Conservation (phyloP, 2,888 invertebrate species). For the Oeneis ivallda region DNA sequence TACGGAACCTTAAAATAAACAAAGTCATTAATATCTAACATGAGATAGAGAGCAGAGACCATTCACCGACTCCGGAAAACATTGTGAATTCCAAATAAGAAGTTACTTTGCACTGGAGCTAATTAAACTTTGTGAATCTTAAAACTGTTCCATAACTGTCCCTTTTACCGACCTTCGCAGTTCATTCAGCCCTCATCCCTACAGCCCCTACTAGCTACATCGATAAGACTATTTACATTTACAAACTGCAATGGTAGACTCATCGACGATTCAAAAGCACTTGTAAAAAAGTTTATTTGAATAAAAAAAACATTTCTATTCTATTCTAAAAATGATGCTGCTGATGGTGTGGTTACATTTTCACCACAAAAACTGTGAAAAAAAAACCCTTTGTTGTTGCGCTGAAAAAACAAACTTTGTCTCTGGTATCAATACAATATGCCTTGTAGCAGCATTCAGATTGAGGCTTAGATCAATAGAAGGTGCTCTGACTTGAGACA, state of each 20-base stretch:
- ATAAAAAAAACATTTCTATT: no score
- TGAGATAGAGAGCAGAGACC: neutral
- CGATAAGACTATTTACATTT: neutral
- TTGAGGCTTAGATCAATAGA: no score
- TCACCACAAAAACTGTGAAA: no score
- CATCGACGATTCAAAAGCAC: no score
- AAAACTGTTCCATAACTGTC: neutral
- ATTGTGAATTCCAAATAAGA: neutral
- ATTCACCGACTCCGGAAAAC: neutral
- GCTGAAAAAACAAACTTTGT: neutral
- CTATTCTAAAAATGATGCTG: no score
- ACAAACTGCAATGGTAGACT: no score
- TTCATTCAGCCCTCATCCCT: neutral
- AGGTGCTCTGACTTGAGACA: no score
- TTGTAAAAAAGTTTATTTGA: no score
- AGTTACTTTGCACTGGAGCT: neutral
- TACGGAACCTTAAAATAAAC: neutral
- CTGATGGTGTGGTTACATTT: neutral
- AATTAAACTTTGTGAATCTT: conserved; percentile 5
- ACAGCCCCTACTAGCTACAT: neutral
- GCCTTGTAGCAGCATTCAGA: no score
- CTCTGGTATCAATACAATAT: no score
- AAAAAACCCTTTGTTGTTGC: neutral
- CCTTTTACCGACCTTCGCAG: neutral
- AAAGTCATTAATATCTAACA: neutral